Percentiles rank a stretch among this genome's conserved stretches.
These are phyloP conservation scores for Therioaphis trifolii DNA, from an alignment of 2,888 invertebrate genomes.

Conservation along the genomic window DNA sequence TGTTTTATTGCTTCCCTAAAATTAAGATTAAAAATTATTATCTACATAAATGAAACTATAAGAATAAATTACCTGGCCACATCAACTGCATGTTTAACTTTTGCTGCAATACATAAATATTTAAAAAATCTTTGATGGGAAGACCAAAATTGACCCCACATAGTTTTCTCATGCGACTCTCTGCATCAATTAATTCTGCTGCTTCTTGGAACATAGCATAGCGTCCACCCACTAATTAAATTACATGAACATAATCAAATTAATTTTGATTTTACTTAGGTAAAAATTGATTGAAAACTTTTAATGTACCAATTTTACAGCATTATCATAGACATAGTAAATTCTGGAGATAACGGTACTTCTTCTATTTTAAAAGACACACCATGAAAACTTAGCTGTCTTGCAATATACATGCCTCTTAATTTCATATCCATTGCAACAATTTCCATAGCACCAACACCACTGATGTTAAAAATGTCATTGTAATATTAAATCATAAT, in stretches of 20 bases:
- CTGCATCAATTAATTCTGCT: constrained; percentile 92
- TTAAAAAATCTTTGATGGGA: constrained; percentile 99
- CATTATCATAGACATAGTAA: constrained; percentile 91
- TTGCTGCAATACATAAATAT: constrained; percentile 97
- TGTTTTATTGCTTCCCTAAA: constrained; percentile 85
- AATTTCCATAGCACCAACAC: constrained; percentile 99
- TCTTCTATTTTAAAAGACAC: constrained; percentile 98
- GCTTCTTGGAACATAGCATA: constrained; percentile 95
- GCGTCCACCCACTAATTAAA: constrained; percentile 96
- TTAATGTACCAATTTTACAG: constrained; percentile 81
- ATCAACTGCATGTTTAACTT: constrained; percentile 76
- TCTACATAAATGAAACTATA: neutral
- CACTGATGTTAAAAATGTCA: constrained; percentile 71
- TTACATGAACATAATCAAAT: no score
- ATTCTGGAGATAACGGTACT: constrained; percentile 87
- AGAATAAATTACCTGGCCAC: constrained; percentile 70
- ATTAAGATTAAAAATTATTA: constrained; percentile 39
- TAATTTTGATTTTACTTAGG: no score
- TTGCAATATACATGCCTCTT: constrained; percentile 97
- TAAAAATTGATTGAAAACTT: no score
- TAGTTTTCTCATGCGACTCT: constrained; percentile 93
- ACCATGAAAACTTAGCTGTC: constrained; percentile 98
- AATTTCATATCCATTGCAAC: constrained; percentile 99
- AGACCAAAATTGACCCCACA: constrained; percentile 99
- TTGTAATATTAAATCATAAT: neutral